These are phyloP conservation scores for Stenichneumon culpator DNA, from an alignment of 2,888 invertebrate genomes.

Conservation along the genomic window DNA sequence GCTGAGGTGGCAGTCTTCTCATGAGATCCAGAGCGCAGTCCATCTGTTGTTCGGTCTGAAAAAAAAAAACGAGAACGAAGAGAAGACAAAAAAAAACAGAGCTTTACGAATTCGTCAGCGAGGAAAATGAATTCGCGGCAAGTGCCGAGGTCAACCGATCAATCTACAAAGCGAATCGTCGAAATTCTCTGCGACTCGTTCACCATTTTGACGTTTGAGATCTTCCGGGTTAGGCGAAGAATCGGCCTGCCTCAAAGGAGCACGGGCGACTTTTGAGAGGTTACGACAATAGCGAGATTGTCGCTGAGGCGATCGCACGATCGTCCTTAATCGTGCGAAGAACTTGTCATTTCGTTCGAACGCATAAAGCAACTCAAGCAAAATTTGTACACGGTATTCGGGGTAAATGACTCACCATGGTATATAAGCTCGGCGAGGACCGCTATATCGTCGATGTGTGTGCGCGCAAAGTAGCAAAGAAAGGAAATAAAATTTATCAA, in stretches of 20 bases:
- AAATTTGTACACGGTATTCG: background rate
- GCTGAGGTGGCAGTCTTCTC: conserved; percentile 99
- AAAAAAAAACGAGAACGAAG: background rate
- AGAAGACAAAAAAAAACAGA: conserved; percentile 15
- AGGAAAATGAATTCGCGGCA: conserved; percentile 2
- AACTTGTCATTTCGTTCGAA: background rate
- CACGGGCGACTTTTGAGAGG: conserved; percentile 27
- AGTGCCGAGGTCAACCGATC: conserved; percentile 37
- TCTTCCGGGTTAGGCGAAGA: conserved; percentile 76
- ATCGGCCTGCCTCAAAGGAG: conserved; percentile 61
- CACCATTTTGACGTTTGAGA: conserved; percentile 80
- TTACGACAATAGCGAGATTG: background rate
- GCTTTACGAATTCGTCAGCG: background rate
- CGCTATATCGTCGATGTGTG: conserved; percentile 60
- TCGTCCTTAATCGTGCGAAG: background rate
- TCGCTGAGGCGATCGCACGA: background rate
- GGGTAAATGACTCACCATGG: conserved; percentile 76
- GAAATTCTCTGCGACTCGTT: conserved; percentile 60
- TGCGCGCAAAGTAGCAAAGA: conserved; percentile 29
- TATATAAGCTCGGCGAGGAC: conserved; percentile 61
- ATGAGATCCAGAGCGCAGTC: conserved; percentile 99
- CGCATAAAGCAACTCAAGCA: background rate
- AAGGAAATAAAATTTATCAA: conserved; percentile 56
- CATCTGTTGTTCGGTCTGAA: conserved; percentile 97
- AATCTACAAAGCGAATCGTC: conserved; percentile 46